These are phyloP conservation scores for Theristicus caerulescens DNA, from an alignment of 2,113 vertebrate species.

Conservation along the genomic window DNA sequence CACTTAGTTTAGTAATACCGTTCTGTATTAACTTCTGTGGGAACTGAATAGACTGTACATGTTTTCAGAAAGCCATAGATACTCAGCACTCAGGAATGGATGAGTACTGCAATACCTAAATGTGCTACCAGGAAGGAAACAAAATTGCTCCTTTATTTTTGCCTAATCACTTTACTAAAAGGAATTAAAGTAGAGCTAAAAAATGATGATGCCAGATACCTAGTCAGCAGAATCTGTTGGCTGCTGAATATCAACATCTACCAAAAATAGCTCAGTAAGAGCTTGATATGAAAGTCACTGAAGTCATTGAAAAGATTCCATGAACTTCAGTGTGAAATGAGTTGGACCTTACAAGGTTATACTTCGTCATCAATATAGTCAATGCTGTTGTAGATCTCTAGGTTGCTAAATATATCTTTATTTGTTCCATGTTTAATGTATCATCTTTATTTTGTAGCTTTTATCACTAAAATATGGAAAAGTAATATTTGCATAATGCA, in stretches of 20 bases:
- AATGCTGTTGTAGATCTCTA: background rate
- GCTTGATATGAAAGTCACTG: conserved; percentile 29
- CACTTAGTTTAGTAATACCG: background rate
- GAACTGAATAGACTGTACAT: background rate
- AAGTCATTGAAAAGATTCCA: conserved; percentile 54
- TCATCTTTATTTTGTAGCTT: background rate
- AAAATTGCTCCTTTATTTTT: background rate
- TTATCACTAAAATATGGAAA: background rate
- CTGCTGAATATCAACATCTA: conserved; percentile 42
- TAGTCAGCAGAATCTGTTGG: conserved; percentile 48
- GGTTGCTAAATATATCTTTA: background rate
- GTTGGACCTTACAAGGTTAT: background rate
- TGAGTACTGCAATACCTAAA: background rate
- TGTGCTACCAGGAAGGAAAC: background rate
- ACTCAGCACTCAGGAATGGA: background rate
- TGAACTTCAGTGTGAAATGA: background rate
- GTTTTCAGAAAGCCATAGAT: background rate
- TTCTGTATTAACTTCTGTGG: background rate
- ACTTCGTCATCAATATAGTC: background rate
- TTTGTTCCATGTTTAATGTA: background rate
- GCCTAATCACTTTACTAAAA: background rate
- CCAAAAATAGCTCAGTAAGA: conserved; percentile 59
- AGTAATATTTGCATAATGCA: background rate
- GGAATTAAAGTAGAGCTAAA: conserved; percentile 22
- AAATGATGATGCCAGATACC: conserved; percentile 26